phyloP scores from a whole-genome alignment of 2,797 vertebrate species.

The Acanthornis magna region DNA sequence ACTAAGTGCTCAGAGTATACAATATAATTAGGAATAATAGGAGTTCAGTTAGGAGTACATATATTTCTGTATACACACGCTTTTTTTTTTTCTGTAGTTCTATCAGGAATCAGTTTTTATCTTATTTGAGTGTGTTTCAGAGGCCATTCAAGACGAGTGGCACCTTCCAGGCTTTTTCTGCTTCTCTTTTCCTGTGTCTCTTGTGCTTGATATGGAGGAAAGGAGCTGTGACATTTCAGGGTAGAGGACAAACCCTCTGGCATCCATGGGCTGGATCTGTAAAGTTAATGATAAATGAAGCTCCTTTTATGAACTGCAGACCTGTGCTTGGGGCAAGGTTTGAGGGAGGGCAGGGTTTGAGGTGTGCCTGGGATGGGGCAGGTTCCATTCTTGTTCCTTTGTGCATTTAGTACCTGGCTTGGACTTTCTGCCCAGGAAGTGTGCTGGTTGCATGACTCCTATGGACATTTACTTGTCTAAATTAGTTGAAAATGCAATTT shows the following conservation, averaged over 20 bases:
- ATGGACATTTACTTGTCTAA: background rate
- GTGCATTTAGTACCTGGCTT: background rate
- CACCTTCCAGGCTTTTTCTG: background rate
- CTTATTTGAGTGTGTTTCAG: background rate
- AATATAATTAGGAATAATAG: background rate
- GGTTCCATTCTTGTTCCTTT: background rate
- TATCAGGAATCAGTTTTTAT: background rate
- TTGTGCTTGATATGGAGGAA: rapidly evolving
- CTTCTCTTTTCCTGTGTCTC: background rate
- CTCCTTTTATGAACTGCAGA: background rate
- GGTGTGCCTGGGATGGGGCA: background rate
- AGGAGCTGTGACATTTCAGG: background rate
- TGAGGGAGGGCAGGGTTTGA: background rate
- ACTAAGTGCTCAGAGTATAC: background rate
- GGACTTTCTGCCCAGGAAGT: background rate
- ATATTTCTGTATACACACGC: rapidly evolving
- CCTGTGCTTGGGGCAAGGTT: background rate
- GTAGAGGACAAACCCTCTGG: background rate
- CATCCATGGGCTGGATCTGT: background rate
- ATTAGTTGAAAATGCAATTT: background rate
- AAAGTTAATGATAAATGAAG: background rate
- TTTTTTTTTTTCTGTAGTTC: background rate
- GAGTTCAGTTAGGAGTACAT: background rate
- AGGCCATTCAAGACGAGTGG: background rate
- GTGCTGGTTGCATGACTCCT: background rate